These are phyloP conservation scores for Telmatochromis brachygnathus DNA, from an alignment of 2,113 vertebrate species.

Conservation along the genomic window DNA sequence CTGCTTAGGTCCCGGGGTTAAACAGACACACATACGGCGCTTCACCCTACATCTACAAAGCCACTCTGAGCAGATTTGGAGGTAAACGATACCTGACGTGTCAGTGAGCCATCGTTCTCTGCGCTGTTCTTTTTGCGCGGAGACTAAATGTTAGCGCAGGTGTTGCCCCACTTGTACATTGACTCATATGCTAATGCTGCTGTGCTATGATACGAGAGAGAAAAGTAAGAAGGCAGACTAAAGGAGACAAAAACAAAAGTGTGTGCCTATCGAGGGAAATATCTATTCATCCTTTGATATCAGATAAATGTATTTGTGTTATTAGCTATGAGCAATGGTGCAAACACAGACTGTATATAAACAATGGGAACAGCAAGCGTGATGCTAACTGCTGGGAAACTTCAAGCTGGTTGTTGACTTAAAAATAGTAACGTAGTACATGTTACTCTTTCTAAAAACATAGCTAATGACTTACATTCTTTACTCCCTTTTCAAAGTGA, in stretches of 20 bases:
- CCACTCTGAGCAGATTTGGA: neutral
- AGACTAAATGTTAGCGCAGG: neutral
- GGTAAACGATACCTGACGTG: neutral
- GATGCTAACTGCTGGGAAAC: rapidly evolving
- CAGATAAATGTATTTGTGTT: neutral
- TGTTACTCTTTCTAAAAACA: neutral
- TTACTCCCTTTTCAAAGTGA: neutral
- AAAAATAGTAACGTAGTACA: neutral
- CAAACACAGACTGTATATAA: neutral
- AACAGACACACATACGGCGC: neutral
- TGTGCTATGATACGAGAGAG: neutral
- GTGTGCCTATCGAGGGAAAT: rapidly evolving
- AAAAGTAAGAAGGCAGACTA: neutral
- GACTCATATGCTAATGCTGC: constrained; percentile 21
- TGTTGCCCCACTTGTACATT: constrained; percentile 11
- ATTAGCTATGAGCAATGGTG: neutral
- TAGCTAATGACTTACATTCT: neutral
- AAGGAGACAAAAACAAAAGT: neutral
- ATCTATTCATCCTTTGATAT: neutral
- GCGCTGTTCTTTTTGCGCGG: neutral
- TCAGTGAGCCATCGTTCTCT: neutral
- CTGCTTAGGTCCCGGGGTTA: neutral
- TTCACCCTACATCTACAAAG: neutral
- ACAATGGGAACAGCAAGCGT: neutral
- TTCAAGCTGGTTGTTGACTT: neutral